Conservation (phyloP, 1,140 invertebrate species). For the Probaryconus sp. region DNA sequence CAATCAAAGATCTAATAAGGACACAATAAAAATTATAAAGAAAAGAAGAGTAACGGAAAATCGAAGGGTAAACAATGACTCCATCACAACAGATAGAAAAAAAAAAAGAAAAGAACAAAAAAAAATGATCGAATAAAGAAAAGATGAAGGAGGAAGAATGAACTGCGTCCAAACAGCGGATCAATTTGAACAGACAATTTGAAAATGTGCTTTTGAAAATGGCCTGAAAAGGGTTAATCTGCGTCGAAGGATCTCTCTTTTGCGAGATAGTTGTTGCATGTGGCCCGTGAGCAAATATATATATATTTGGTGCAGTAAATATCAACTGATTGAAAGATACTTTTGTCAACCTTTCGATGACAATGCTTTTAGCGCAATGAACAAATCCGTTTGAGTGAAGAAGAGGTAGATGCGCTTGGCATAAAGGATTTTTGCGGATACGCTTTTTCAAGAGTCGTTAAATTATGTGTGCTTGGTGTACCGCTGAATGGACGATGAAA, state of each 20-base stretch:
- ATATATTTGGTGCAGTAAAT: slow-evolving; percentile 30
- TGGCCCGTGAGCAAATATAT: slow-evolving; percentile 32
- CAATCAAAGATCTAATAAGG: slow-evolving; percentile 24
- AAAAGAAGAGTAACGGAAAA: slow-evolving; percentile 14
- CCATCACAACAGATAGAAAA: slow-evolving; percentile 44
- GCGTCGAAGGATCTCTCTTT: slow-evolving; percentile 33
- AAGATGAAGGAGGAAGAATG: slow-evolving; percentile 25
- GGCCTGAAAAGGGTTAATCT: slow-evolving; percentile 63
- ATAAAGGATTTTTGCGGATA: slow-evolving; percentile 71
- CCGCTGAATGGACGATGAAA: slow-evolving; percentile 57
- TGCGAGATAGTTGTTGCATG: too few species aligned
- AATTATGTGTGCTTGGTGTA: slow-evolving; percentile 63
- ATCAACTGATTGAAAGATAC: slow-evolving; percentile 58
- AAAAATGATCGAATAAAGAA: slow-evolving; percentile 9
- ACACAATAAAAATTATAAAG: too few species aligned
- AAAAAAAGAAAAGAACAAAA: neutral
- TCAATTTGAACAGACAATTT: slow-evolving; percentile 41
- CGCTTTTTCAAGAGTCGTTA: slow-evolving; percentile 47
- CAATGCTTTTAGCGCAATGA: too few species aligned
- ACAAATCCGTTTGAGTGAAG: too few species aligned
- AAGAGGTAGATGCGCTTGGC: slow-evolving; percentile 33
- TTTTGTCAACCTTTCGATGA: slow-evolving; percentile 47
- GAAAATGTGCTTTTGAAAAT: slow-evolving; percentile 34
- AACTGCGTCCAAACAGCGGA: slow-evolving; percentile 39
- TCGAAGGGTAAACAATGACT: slow-evolving; percentile 33